Evolutionary conservation across 1,140 invertebrate species (phyloP).

Genomic region (Brachionus plicatilis): DNA sequence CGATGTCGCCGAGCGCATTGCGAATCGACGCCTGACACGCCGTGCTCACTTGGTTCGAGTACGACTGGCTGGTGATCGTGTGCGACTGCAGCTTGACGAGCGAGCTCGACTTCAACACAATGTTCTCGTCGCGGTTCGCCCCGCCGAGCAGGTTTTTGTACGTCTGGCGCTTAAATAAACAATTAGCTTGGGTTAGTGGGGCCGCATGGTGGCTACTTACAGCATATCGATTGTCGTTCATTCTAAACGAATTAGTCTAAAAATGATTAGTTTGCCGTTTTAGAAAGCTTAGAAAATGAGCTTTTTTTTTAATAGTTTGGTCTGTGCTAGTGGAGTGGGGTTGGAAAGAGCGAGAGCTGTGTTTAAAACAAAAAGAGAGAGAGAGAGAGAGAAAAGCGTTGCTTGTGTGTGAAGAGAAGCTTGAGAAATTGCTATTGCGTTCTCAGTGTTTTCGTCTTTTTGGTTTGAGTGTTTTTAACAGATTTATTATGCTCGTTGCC

Average conservation of each 20-base stretch:
- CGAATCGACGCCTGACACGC: not conserved
- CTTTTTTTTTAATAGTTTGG: not conserved
- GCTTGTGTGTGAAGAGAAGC: not conserved
- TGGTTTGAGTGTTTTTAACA: not conserved
- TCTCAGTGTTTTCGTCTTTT: not conserved
- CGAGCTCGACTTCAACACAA: not conserved
- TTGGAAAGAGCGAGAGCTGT: not conserved
- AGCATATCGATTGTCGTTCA: conserved; percentile 25
- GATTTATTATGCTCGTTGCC: conserved; percentile 10
- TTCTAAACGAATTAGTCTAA: not conserved
- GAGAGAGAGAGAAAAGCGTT: not conserved
- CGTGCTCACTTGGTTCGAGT: not conserved
- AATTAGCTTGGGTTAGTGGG: not conserved
- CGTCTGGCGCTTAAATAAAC: not conserved
- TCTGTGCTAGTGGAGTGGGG: not conserved
- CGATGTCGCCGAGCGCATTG: conserved; percentile 50
- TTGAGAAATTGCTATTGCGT: not conserved
- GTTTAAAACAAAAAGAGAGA: not conserved
- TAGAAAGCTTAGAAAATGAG: not conserved
- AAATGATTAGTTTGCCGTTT: not conserved
- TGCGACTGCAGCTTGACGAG: not conserved
- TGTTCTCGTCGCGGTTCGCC: not conserved
- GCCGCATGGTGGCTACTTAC: not conserved
- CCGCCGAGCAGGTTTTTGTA: conserved; percentile 7
- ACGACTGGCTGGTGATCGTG: not conserved